Evolutionary conservation across 2,888 invertebrate genomes (phyloP), one percentile per base, ranked within the genome.

Genomic region (Pogonocherus hispidulus): DNA sequence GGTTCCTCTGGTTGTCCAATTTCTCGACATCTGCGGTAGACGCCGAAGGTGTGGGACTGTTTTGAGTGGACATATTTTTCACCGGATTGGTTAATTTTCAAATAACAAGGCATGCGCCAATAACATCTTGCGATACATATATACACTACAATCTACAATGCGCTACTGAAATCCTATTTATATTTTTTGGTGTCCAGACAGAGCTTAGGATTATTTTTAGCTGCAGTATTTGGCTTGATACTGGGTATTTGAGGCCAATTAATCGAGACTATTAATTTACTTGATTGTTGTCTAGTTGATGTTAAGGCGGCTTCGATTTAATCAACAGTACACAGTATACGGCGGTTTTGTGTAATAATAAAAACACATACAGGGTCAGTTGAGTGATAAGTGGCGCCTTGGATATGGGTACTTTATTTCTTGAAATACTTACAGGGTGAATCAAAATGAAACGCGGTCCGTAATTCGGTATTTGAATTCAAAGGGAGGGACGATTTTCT

Each of bases 11-110:
- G 57, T 66, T 70, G 46, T 72, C 71, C 70, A 73, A 73, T 32
- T 73, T 75, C 60, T 76, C 76, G 19, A 74, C 69, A 51, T 78
- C 78, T 9, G 56, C 57, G 8, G 56, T 20, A 37, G 74, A 62
- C 20, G 66, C 51, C 18, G 70, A 62, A 3, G 66, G 47, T 6
- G 63, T 32, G 27, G 60, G 37, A 67, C 44, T 72, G 59, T 70
- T 69, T 63, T 54, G 47, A 44, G 49, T 57, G 57, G 49, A 57
- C 57, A 69, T 69, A 44, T 63, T 63, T 49, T 64, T 27, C 18
- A 16, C 19, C 32, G 11, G 27, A 47, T 47, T 59, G 44, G 20
- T 27, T 23, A 47, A 59, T 19, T 59, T 59, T 59, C 14, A 59
- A 62, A 46, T 14, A 6, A 41, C 41, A 16, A 54, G 57, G 57